These are phyloP conservation scores for Scaptodrosophila latifasciaeformis DNA, from an alignment of 2,888 invertebrate genomes.

Conservation along the genomic window DNA sequence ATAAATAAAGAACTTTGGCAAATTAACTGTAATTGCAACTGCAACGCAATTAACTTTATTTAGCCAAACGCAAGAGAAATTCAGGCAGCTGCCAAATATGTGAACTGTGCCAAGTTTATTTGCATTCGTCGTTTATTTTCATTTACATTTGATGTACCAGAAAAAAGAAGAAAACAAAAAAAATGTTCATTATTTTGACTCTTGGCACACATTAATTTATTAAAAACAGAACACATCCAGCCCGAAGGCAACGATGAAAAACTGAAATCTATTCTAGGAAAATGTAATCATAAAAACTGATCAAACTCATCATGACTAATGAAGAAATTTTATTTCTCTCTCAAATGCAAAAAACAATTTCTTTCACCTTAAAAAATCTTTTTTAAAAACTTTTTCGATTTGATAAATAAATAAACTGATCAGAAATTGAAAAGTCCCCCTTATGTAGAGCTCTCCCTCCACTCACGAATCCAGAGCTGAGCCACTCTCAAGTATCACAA, in stretches of 20 bases:
- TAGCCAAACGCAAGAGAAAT: constrained; percentile 15
- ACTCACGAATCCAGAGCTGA: too few relatives aligned
- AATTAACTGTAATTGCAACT: constrained; percentile 40
- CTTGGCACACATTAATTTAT: constrained; percentile 39
- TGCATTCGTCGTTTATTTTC: constrained; percentile 29
- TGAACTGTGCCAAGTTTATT: constrained; percentile 46
- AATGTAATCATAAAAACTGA: constrained; percentile 6
- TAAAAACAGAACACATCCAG: constrained; percentile 15
- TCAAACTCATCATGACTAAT: constrained; percentile 21
- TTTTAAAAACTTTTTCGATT: too few relatives aligned
- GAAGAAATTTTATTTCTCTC: constrained; percentile 21
- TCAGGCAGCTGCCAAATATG: constrained; percentile 15
- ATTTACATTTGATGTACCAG: constrained; percentile 16
- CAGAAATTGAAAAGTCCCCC: too few relatives aligned
- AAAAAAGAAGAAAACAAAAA: too few relatives aligned
- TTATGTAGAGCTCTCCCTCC: too few relatives aligned
- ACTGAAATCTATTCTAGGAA: too few relatives aligned
- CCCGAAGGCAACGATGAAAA: too few relatives aligned
- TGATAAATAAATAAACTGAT: too few relatives aligned
- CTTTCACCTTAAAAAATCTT: too few relatives aligned
- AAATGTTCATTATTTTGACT: constrained; percentile 36
- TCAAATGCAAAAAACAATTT: too few relatives aligned
- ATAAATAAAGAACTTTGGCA: not conserved
- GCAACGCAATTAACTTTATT: constrained; percentile 53
- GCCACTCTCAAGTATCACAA: too few relatives aligned